These are phyloP conservation scores for Lithobius niger DNA, from an alignment of 1,140 invertebrate species.

Conservation along the genomic window DNA sequence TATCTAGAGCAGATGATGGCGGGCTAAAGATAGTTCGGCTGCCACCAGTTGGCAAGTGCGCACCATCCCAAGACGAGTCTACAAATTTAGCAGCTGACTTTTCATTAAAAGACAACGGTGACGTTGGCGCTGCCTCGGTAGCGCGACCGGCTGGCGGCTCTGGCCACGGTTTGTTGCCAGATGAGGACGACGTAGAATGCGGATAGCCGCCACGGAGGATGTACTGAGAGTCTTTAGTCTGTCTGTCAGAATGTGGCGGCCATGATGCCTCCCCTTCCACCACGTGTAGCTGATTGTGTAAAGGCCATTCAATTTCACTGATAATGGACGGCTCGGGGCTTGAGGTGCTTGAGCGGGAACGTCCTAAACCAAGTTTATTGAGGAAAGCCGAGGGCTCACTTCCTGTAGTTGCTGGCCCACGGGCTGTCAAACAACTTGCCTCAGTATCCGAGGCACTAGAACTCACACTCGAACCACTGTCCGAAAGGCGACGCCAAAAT, in stretches of 20 bases:
- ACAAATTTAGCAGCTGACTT: neutral
- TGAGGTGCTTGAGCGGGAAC: neutral
- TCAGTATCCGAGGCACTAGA: neutral
- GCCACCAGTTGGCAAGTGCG: neutral
- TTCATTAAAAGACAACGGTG: neutral
- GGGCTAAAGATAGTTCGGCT: neutral
- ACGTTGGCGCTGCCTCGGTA: too few relatives aligned
- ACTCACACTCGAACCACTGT: slow-evolving; percentile 1
- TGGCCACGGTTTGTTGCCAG: too few relatives aligned
- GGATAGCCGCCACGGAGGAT: too few relatives aligned
- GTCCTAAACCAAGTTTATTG: neutral
- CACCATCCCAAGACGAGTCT: neutral
- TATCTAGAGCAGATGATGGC: neutral
- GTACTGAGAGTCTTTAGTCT: too few relatives aligned
- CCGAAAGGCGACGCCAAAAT: neutral
- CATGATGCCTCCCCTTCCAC: too few relatives aligned
- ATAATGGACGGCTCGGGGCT: neutral
- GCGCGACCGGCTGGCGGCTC: too few relatives aligned
- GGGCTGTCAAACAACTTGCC: too few relatives aligned
- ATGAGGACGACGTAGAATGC: too few relatives aligned
- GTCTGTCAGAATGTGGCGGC: too few relatives aligned
- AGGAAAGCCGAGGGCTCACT: neutral
- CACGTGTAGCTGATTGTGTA: too few relatives aligned
- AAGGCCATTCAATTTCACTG: neutral
- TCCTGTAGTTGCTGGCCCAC: neutral